These are phyloP conservation scores for Daubentonia madagascariensis DNA, from an alignment of 2,113 vertebrate species.

Conservation along the genomic window DNA sequence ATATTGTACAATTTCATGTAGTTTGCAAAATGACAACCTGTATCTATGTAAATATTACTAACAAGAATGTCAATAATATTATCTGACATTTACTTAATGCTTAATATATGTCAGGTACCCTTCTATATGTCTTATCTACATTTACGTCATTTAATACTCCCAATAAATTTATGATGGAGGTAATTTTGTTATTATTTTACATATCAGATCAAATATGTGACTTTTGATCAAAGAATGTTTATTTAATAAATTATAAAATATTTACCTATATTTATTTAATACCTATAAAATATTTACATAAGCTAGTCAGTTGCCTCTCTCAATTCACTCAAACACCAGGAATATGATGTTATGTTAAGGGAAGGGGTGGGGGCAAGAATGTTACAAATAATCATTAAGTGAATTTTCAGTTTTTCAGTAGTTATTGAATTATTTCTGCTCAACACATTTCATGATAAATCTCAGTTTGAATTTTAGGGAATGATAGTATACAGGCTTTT, in stretches of 20 bases:
- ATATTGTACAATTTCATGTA: background rate
- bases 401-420: background rate
- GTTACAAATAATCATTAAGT: background rate
- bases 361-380: background rate
- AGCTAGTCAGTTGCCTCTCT: background rate
- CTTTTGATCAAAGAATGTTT: background rate
- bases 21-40: background rate
- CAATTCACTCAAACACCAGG: background rate
- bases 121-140: background rate
- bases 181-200: background rate
- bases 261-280: background rate
- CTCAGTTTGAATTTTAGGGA: background rate
- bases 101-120: background rate
- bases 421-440: background rate
- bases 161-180: background rate
- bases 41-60: background rate
- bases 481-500: background rate
- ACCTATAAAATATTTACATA: background rate
- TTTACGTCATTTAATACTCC: background rate
- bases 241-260: background rate
- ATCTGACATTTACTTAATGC: background rate
- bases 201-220: background rate
- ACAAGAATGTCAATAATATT: background rate
- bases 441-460: background rate
- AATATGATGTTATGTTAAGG: background rate